Evolutionary conservation across 2,888 invertebrate species (phyloP).

Genomic region (Ypsolopha sequella): DNA sequence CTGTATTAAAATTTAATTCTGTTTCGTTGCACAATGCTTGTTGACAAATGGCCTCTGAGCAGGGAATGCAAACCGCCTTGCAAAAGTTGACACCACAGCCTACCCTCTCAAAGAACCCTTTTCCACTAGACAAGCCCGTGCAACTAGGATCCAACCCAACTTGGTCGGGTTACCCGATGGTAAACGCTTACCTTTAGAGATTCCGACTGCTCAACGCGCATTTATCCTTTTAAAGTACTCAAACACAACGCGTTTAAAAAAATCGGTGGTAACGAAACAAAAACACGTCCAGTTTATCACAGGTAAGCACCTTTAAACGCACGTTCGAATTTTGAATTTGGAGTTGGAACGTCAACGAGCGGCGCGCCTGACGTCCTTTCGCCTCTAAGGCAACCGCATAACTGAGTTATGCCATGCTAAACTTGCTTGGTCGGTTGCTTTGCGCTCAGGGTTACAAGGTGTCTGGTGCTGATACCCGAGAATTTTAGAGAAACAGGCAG

Average conservation of each 20-base stretch:
- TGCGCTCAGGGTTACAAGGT: too few relatives aligned
- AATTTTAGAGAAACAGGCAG: too few relatives aligned
- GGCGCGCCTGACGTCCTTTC: conserved; percentile 30
- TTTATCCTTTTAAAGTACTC: conserved; percentile 25
- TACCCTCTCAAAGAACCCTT: conserved; percentile 39
- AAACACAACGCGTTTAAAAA: conserved; percentile 7
- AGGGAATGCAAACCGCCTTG: conserved; percentile 52
- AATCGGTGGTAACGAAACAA: conserved; percentile 12
- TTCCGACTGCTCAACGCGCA: conserved; percentile 21
- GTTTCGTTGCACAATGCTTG: conserved; percentile 41
- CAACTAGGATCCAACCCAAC: conserved; percentile 35
- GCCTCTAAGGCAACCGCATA: conserved; percentile 37
- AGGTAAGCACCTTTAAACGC: conserved; percentile 37
- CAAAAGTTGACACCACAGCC: conserved; percentile 29
- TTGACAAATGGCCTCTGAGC: conserved; percentile 41
- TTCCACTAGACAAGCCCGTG: conserved; percentile 27
- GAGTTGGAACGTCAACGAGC: not conserved
- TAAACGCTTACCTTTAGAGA: conserved; percentile 43
- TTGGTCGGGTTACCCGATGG: conserved; percentile 22
- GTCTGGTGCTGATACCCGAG: too few relatives aligned
- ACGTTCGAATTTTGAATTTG: conserved; percentile 29
- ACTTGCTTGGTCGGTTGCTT: not conserved
- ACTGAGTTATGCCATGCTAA: conserved; percentile 21
- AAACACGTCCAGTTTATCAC: conserved; percentile 31
- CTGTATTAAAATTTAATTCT: conserved; percentile 12